These are phyloP conservation scores for Morus bassanus DNA, from an alignment of 2,797 vertebrate genomes.

Conservation along the genomic window DNA sequence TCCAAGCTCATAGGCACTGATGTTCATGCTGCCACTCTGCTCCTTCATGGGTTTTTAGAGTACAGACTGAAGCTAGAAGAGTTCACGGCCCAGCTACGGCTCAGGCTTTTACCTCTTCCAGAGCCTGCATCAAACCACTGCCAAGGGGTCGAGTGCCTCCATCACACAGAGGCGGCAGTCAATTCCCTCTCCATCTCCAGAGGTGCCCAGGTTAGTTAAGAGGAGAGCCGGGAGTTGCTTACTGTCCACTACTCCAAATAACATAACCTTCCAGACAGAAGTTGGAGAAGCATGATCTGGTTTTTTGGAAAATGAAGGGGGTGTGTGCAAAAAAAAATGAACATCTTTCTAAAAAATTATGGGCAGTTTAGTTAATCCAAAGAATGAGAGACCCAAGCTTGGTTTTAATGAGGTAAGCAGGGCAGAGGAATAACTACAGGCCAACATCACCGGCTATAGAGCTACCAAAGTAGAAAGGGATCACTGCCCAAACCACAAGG, in stretches of 20 bases:
- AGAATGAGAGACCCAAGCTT: not conserved
- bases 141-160: too few relatives aligned
- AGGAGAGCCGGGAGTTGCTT: not conserved
- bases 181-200: not conserved
- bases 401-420: not conserved
- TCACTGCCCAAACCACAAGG: not conserved
- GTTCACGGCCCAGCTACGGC: too few relatives aligned
- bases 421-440: not conserved
- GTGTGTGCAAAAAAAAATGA: accelerated
- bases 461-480: not conserved
- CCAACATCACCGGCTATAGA: not conserved
- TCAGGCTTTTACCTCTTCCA: too few relatives aligned
- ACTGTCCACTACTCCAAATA: not conserved
- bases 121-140: too few relatives aligned
- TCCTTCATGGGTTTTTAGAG: too few relatives aligned
- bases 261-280: not conserved
- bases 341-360: accelerated
- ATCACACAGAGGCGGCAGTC: not conserved
- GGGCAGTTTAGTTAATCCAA: not conserved
- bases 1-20: too few relatives aligned
- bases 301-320: not conserved
- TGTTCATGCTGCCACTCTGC: too few relatives aligned
- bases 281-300: accelerated
- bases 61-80: too few relatives aligned
- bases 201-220: not conserved